These are phyloP conservation scores for Plusia festucae DNA, from an alignment of 2,888 invertebrate genomes.

Conservation along the genomic window DNA sequence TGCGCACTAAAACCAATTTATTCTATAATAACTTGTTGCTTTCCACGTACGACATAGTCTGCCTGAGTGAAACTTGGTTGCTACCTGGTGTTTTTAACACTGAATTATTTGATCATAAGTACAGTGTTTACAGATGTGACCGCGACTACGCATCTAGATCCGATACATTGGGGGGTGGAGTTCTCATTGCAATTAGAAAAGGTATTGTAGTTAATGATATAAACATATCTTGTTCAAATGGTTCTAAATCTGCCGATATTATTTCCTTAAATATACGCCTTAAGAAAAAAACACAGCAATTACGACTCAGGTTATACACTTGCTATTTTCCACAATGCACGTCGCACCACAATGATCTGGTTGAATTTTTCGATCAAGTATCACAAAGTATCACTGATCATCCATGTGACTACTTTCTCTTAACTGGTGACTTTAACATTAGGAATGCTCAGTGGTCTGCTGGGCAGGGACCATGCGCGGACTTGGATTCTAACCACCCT, in stretches of 20 bases:
- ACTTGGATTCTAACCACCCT: not conserved
- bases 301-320: slow-evolving; percentile 6
- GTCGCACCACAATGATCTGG: not conserved
- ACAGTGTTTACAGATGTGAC: slow-evolving; percentile 20
- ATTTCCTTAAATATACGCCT: not conserved
- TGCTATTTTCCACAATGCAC: slow-evolving; percentile 18
- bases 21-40: slow-evolving; percentile 10
- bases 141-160: slow-evolving; percentile 16
- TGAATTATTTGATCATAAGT: slow-evolving; percentile 12
- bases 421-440: too few relatives aligned
- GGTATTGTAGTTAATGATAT: slow-evolving; percentile 6
- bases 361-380: slow-evolving; percentile 9
- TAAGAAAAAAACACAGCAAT: not conserved
- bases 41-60: not conserved
- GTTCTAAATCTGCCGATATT: slow-evolving; percentile 9
- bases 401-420: slow-evolving; percentile 7
- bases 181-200: slow-evolving; percentile 15
- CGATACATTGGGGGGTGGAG: slow-evolving; percentile 20
- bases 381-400: not conserved
- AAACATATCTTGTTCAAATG: not conserved
- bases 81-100: slow-evolving; percentile 12
- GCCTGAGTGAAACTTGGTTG: slow-evolving; percentile 14
- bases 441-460: slow-evolving; percentile 1
- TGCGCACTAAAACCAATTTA: slow-evolving; percentile 2
- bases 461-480: not conserved